phyloP scores from a whole-genome alignment of 2,797 vertebrate species.

The Myotis planiceps region DNA sequence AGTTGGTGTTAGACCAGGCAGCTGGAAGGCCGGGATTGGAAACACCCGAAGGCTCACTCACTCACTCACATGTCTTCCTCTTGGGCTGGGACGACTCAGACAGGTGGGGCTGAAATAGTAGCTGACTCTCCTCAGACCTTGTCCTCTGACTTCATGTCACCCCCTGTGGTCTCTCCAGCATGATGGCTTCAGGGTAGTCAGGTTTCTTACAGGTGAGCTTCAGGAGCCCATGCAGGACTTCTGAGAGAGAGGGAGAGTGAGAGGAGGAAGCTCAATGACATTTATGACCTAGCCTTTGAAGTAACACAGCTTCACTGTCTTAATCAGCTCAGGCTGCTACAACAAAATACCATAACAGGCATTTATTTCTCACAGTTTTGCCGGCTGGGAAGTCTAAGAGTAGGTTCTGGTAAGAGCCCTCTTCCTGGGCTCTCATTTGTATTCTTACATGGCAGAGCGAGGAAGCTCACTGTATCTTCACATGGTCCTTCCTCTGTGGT shows the following conservation, averaged over 20 bases:
- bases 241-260: not conserved
- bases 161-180: not conserved
- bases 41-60: not conserved
- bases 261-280: not conserved
- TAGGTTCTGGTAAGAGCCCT: not conserved
- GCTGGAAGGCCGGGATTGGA: not conserved
- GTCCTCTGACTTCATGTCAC: not conserved
- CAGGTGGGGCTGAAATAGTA: not conserved
- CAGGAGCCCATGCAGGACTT: not conserved
- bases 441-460: not conserved
- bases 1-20: not conserved
- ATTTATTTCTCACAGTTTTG: not conserved
- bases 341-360: not conserved
- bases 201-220: not conserved
- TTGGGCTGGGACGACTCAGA: not conserved
- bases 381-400: not conserved
- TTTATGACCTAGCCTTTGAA: not conserved
- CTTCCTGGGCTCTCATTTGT: not conserved
- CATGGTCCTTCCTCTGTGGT: rapidly evolving
- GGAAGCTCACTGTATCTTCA: not conserved
- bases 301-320: not conserved
- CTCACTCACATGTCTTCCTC: not conserved
- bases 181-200: not conserved
- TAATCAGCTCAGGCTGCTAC: not conserved
- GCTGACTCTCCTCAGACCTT: not conserved